Conservation (phyloP, 1,140 invertebrate genomes). For the Monochamus saltuarius region DNA sequence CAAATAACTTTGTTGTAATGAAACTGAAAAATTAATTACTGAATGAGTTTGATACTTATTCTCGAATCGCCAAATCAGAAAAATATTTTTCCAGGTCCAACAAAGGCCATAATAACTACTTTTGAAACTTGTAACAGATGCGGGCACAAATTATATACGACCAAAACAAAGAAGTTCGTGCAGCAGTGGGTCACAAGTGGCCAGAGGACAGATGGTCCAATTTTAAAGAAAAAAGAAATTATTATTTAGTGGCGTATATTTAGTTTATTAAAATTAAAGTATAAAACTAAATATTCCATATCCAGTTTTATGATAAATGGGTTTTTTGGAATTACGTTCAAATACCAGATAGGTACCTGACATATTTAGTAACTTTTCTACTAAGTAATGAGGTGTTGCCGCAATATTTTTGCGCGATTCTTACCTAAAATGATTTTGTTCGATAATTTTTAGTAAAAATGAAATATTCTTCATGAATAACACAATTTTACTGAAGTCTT, state of each 20-base stretch:
- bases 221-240: too few species aligned
- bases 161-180: too few species aligned
- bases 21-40: not conserved
- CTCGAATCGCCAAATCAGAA: too few species aligned
- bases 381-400: not conserved
- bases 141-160: too few species aligned
- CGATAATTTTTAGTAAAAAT: conserved; percentile 9
- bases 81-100: too few species aligned
- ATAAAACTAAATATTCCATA: not conserved
- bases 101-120: too few species aligned
- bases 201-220: too few species aligned
- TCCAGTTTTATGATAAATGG: not conserved
- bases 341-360: conserved; percentile 5
- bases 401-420: not conserved
- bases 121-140: too few species aligned
- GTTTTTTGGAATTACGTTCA: not conserved
- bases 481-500: conserved; percentile 20
- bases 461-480: conserved; percentile 19
- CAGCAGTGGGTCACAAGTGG: too few species aligned
- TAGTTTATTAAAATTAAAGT: not conserved
- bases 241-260: too few species aligned
- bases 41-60: not conserved
- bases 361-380: conserved; percentile 25
- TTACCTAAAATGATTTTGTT: conserved; percentile 22
- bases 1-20: not conserved